phyloP scores from a whole-genome alignment of 2,888 invertebrate genomes.

The Drosophila mayaguana region DNA sequence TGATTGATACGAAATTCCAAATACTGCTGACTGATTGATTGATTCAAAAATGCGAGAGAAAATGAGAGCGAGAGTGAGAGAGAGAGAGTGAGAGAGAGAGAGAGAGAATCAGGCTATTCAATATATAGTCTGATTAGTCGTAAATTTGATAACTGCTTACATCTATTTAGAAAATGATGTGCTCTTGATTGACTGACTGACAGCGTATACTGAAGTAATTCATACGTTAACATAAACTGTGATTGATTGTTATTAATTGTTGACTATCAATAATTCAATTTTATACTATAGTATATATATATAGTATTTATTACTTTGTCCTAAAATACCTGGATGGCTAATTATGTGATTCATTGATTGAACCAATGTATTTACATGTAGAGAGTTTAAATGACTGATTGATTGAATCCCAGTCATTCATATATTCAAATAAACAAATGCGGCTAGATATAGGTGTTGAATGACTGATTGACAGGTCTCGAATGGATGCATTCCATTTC shows the following conservation, averaged over 20 bases:
- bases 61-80: too few species aligned
- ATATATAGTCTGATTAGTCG: too few species aligned
- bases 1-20: background rate
- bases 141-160: too few species aligned
- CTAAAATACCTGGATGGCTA: background rate
- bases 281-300: too few species aligned
- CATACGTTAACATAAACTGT: too few species aligned
- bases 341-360: background rate
- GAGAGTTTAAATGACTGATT: background rate
- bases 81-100: too few species aligned
- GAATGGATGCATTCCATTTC: background rate
- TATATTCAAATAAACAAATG: background rate
- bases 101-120: too few species aligned
- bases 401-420: background rate
- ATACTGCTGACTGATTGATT: background rate
- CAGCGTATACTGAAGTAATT: background rate
- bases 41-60: background rate
- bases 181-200: background rate
- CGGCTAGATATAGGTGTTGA: background rate
- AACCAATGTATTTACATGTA: background rate
- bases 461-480: too few species aligned
- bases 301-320: background rate
- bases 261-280: too few species aligned
- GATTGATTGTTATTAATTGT: background rate
- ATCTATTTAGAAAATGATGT: too few species aligned